A percentile compares a stretch with the other conserved stretches of the same genome.
Evolutionary conservation across 1,140 invertebrate genomes (phyloP).

Genomic region (Drosophila albomicans): DNA sequence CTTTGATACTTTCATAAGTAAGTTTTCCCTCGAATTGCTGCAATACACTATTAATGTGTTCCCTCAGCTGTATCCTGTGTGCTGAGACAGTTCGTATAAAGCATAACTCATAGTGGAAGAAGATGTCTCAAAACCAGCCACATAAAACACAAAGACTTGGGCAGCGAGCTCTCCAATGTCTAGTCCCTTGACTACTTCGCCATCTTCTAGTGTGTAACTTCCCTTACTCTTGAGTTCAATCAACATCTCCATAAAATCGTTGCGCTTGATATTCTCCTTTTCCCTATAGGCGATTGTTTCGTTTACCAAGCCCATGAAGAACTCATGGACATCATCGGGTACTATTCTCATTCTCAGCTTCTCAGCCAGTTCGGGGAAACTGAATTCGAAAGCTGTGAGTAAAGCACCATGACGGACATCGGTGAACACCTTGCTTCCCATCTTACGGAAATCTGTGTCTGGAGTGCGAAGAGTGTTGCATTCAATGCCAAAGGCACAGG

Average conservation of each 20-base stretch:
- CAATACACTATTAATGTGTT: conserved; percentile 85
- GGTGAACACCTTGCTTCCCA: conserved; percentile 63
- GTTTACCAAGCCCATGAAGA: conserved; percentile 85
- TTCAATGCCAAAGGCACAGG: conserved; percentile 86
- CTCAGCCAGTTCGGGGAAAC: conserved; percentile 60
- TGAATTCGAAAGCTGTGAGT: conserved; percentile 50
- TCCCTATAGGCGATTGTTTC: conserved; percentile 85
- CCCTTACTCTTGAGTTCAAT: conserved; percentile 85
- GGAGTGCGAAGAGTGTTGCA: conserved; percentile 85
- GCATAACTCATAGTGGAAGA: conserved; percentile 85
- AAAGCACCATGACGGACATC: conserved; percentile 45
- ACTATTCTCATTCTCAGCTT: conserved; percentile 48
- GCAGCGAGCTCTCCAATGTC: conserved; percentile 80
- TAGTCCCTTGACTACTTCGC: conserved; percentile 59
- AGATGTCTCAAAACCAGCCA: conserved; percentile 88
- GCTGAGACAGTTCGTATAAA: conserved; percentile 85
- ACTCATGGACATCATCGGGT: conserved; percentile 84
- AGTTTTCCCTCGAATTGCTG: conserved; percentile 85
- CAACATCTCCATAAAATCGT: conserved; percentile 87
- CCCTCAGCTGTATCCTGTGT: conserved; percentile 85
- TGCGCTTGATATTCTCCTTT: conserved; percentile 85
- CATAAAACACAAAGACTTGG: conserved; percentile 87
- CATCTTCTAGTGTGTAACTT: conserved; percentile 49
- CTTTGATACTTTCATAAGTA: conserved; percentile 86
- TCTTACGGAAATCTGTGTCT: conserved; percentile 84